Conservation (phyloP, 2,797 vertebrate species). For the Huso huso region DNA sequence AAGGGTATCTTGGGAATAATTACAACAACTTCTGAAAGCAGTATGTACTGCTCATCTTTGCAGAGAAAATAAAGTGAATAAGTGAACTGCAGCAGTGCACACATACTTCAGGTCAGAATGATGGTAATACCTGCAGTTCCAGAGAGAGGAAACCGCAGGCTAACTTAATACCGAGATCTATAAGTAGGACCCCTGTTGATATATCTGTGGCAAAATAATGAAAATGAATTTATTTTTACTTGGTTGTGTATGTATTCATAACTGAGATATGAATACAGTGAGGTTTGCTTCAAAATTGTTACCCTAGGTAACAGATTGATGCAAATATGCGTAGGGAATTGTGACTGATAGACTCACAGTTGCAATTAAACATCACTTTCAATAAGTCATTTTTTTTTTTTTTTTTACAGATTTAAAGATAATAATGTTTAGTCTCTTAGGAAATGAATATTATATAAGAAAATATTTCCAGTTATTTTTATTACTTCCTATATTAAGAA, state of each 20-base stretch:
- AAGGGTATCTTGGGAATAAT: slow-evolving; percentile 62
- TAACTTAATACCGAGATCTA: slow-evolving; percentile 42
- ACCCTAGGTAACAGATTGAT: no score
- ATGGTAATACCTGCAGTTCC: slow-evolving; percentile 25
- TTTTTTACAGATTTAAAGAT: no score
- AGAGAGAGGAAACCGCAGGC: slow-evolving; percentile 35
- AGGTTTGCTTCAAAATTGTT: no score
- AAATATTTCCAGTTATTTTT: no score
- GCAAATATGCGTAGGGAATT: no score
- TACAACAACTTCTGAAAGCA: slow-evolving; percentile 54
- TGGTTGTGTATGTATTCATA: slow-evolving; percentile 20
- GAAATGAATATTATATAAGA: no score
- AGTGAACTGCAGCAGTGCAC: slow-evolving; percentile 34
- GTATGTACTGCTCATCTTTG: slow-evolving; percentile 47
- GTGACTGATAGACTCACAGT: no score
- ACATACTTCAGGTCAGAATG: slow-evolving; percentile 17
- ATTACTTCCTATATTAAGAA: no score
- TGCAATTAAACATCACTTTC: no score
- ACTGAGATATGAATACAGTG: no score
- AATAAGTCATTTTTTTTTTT: no score
- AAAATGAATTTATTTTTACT: slow-evolving; percentile 32
- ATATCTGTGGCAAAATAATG: slow-evolving; percentile 37
- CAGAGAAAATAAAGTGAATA: slow-evolving; percentile 38
- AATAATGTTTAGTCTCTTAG: no score
- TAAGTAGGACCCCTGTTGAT: slow-evolving; percentile 36